Percentiles rank a stretch among this genome's conserved stretches.
These are phyloP conservation scores for Anguilla pacifica DNA, from an alignment of 2,797 vertebrate genomes.

Conservation along the genomic window DNA sequence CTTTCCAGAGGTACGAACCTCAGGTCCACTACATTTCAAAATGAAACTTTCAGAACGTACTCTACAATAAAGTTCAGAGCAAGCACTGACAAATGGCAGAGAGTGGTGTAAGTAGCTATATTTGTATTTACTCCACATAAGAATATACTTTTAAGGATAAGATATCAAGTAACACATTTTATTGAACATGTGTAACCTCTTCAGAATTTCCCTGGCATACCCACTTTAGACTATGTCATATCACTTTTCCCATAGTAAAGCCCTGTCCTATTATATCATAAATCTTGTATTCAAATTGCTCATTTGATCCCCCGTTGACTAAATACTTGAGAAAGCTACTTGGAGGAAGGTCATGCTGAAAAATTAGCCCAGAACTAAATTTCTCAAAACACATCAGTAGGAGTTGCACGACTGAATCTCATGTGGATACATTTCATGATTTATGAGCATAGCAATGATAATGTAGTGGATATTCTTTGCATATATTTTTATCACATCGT, in stretches of 20 bases:
- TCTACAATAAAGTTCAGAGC: slow-evolving; percentile 49
- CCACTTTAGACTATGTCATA: slow-evolving; percentile 42
- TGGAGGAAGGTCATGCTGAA: background rate
- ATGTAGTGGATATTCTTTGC: background rate
- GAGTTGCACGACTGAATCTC: background rate
- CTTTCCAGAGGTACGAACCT: background rate
- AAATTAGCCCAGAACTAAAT: background rate
- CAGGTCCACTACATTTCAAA: background rate
- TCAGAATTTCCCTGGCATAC: slow-evolving; percentile 58
- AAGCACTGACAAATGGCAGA: slow-evolving; percentile 60
- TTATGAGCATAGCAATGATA: background rate
- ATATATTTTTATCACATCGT: background rate
- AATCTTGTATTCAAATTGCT: slow-evolving; percentile 62
- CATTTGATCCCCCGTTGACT: slow-evolving; percentile 39
- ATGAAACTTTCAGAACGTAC: slow-evolving; percentile 51
- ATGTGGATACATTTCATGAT: background rate
- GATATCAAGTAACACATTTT: slow-evolving; percentile 68
- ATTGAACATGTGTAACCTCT: slow-evolving; percentile 57
- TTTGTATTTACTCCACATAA: slow-evolving; percentile 73
- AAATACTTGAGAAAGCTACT: slow-evolving; percentile 26
- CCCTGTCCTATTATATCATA: slow-evolving; percentile 56
- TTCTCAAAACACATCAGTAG: background rate
- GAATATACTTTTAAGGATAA: slow-evolving; percentile 59
- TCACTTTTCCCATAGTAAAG: slow-evolving; percentile 58
- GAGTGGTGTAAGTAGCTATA: slow-evolving; percentile 62